Evolutionary conservation across 2,113 vertebrate species (phyloP).

Genomic region (Channa maculata): DNA sequence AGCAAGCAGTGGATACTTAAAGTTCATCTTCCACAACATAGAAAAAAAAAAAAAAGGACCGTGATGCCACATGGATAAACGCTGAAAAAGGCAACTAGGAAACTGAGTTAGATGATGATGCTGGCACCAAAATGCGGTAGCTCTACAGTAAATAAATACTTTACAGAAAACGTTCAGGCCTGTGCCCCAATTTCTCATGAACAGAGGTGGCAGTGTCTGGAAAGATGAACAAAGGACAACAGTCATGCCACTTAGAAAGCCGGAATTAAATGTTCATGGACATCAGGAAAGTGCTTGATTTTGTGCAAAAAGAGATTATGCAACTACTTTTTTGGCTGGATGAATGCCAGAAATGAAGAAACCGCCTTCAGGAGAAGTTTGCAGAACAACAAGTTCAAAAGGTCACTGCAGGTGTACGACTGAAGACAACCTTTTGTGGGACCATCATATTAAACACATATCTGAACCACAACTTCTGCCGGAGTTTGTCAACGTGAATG

Average conservation of each 20-base stretch:
- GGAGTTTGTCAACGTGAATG: not conserved
- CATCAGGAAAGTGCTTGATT: conserved; percentile 82
- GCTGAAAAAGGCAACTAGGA: conserved; percentile 68
- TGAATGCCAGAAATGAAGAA: conserved; percentile 19
- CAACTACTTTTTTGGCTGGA: conserved; percentile 30
- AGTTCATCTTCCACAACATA: conserved; percentile 16
- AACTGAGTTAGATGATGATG: conserved; percentile 49
- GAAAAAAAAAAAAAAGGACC: not conserved
- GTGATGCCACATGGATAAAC: conserved; percentile 48
- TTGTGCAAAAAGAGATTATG: conserved; percentile 77
- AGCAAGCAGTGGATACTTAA: conserved; percentile 23
- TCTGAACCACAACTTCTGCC: not conserved
- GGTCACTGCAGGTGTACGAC: no score
- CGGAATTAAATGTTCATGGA: conserved; percentile 41
- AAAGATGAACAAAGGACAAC: conserved; percentile 47
- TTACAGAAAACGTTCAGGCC: conserved; percentile 17
- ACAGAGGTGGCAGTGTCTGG: conserved; percentile 63
- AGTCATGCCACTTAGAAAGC: conserved; percentile 53
- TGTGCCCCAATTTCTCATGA: not conserved
- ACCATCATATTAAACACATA: not conserved
- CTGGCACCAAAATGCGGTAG: conserved; percentile 43
- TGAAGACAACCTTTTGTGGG: not conserved
- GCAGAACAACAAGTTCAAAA: no score
- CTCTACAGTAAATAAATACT: conserved; percentile 35
- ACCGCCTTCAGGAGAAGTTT: conserved; percentile 35